Base-by-base conservation (phyloP, 2,888 invertebrate genomes). In the Ptychoptera contaminata region DNA sequence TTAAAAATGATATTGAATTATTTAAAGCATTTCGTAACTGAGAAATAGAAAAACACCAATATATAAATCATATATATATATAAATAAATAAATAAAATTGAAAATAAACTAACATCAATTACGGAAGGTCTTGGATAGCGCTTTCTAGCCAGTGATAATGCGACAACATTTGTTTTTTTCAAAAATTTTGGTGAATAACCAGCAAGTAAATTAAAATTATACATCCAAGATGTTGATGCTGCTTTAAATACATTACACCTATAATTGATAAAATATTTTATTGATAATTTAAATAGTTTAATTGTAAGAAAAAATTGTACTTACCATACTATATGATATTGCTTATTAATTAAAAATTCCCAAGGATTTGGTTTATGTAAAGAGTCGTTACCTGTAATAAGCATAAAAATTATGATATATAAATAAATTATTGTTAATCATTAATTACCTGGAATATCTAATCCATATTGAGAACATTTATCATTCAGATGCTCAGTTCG, bases 201-300 rank as follows among this genome's bases (percentile, higher is more conserved):
- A 8, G 86, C 86, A 63, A 88, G 75, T 43, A 85, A 67, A 63
- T 87, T 86, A 65, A 88, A 87, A 66, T 87, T 87, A 66, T 86
- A 86, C 81, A 88, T 85, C 87, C 88, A 88, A 1, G 87, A 86
- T 14, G 87, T 85, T n/a, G 87, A 87, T 2, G 83, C 84, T 6
- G 83, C 82, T 69, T 83, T 83, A 60, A 83, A 83, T 49, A 83
- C 77, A 58, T 83, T 83, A 60, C 83, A 83, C 77, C 77, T 77
- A 59, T 37, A 37, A 9, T 23, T 30, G 10, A 30, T 11, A 40
- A n/a, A 16, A 7, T 4, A 15, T 30, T 30, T n/a, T 11, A 7
- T 2, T 32, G 10, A 35, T 37, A 30, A 16, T 10, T 15, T 45
- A 23, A 36, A 40, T 44, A 31, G 16, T 15, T 40, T 30, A 29